Evolutionary conservation across 2,113 vertebrate genomes (phyloP), one percentile per base, ranked within the genome.

Genomic region (Eonycteris spelaea): DNA sequence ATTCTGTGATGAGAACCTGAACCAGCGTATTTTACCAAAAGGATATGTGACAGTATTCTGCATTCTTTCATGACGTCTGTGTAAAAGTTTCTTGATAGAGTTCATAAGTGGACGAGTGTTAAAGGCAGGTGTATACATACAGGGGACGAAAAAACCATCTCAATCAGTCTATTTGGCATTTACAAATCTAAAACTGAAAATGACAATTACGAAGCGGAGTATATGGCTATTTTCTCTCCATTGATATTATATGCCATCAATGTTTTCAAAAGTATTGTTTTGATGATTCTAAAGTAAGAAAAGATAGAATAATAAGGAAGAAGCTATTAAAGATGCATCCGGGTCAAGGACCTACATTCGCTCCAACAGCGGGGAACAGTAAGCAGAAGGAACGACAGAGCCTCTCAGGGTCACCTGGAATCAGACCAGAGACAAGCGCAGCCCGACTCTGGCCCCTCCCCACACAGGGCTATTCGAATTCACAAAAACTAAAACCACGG

Each of bases 181-280:
- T 61, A 83, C 40, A 79, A 82, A 67, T 51, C 57, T 86, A 96
- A 85, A 91, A 43, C 43, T 67, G n/a, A 90, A 77, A 94, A 61
- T 59, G 48, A 84, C 26, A 77, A 53, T 63, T 65, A 84, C 55
- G 33, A 94, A 88, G 67, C 24, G 59, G 77, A 82, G 51, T 59
- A n/a, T 45, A 82, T n/a, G 6, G 14, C 22, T 33, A 67, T 48
- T 59, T 61, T 80, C 28, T 95, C 63, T 65, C 84, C 22, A 57
- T 55, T 28, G 70, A 68, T 68, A 67, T 67, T 84, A 48, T 30
- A 7, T 24, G 24, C 9, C 30, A 91, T 43, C 28, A 22, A 33
- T 77, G 30, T 87, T 91, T 83, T 61, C 61, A 55, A 71, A 83
- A 92, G 24, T 77, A 43, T 38, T 86, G 38, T 65, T 7, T 38